A percentile compares a stretch with the other conserved stretches of the same genome.
These are phyloP conservation scores for Agonopterix arenella DNA, from an alignment of 2,888 invertebrate genomes.

Conservation along the genomic window DNA sequence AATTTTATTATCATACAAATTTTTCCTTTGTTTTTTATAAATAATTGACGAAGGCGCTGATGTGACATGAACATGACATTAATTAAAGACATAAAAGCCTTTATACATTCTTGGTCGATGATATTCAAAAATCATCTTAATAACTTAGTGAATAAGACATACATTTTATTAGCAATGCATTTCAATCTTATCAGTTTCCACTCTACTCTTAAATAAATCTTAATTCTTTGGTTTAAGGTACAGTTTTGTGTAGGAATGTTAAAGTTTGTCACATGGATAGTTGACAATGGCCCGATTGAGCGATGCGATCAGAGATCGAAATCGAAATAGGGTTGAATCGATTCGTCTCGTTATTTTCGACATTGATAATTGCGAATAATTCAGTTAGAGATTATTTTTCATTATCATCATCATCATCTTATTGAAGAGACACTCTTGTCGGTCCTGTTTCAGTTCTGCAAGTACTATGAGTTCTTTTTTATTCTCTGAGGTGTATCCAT, in stretches of 20 bases:
- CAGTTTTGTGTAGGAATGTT: constrained; percentile 1
- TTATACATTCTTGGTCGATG: background rate
- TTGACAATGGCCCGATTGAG: constrained; percentile 17
- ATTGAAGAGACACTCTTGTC: too few relatives aligned
- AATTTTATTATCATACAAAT: too few relatives aligned
- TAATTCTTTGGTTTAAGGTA: background rate
- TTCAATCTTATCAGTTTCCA: background rate
- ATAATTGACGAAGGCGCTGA: constrained; percentile 7
- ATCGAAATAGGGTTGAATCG: constrained; percentile 11
- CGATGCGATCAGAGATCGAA: constrained; percentile 14
- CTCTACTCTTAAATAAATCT: background rate
- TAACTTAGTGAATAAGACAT: too few relatives aligned
- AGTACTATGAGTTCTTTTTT: too few relatives aligned
- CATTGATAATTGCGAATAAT: constrained; percentile 5
- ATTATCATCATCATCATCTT: too few relatives aligned
- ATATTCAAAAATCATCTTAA: background rate
- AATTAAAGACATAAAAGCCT: constrained; percentile 7
- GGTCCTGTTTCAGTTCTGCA: too few relatives aligned
- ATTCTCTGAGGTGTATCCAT: too few relatives aligned
- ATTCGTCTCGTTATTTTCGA: constrained; percentile 14
- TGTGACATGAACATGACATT: constrained; percentile 10
- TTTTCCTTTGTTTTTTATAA: background rate
- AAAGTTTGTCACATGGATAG: constrained; percentile 8
- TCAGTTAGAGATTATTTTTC: too few relatives aligned
- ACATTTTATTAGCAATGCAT: too few relatives aligned